Base-by-base conservation (phyloP, 2,797 vertebrate species). In the Alectoris magna region DNA sequence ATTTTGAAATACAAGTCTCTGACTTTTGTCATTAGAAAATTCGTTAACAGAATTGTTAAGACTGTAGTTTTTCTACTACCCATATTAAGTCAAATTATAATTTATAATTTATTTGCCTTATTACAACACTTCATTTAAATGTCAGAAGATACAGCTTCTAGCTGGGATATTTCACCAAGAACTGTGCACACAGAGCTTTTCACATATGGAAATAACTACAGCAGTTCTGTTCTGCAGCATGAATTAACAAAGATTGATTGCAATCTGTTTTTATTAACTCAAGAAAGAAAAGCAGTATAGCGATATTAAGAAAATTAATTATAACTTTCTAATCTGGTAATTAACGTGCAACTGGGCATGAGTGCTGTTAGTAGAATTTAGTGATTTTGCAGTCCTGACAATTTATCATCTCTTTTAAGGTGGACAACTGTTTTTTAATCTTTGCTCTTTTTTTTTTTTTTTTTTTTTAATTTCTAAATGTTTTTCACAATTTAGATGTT, bases 301-400 rank as follows among this genome's bases (percentile, higher is more conserved):
- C 87, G 91, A 71, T 94, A 96, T 91, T 97, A 96, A 97, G 92
- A 95, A 94, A 97, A 97, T 97, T 97, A 93, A 97, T 97, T 96
- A 92, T 95, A 94, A 94, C 91, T 97, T 97, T 97, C 69, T 90
- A 96, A 96, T 96, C 94, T 97, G 88, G 94, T 97, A 97, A 97
- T 97, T 96, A 95, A 96, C 94, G 87, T 97, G 97, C 96, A 96
- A 87, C 95, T 97, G 93, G 90, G 89, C 94, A 62, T 94, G 93
- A 96, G 94, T 78, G 90, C 66, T 88, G 89, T 93, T 84, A 88
- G 85, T 85, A 74, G 82, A 77, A 93, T 94, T 89, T 84, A 87
- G 94, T 95, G 93, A 94, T 91, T 96, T 96, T 87, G 90, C 94
- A 91, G 64, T 96, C 96, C 90, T 87, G 84, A 95, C 82, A 96